Evolutionary conservation across 2,113 vertebrate genomes (phyloP).

Genomic region (Xyrauchen texanus): DNA sequence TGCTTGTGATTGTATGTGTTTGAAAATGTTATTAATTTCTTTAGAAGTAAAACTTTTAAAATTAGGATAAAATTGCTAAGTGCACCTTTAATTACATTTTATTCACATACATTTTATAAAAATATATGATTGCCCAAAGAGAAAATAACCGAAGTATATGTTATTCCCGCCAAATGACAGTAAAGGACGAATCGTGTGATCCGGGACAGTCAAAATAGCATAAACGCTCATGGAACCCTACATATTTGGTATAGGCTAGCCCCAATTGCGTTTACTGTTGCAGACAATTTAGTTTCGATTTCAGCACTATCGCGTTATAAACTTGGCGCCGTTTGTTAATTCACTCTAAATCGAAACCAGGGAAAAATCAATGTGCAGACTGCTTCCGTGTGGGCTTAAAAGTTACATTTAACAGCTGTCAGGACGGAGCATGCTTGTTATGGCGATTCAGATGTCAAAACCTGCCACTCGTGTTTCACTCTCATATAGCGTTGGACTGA

Average conservation of each 20-base stretch:
- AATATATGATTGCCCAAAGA: too few relatives aligned
- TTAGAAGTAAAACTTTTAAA: too few relatives aligned
- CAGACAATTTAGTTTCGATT: slow-evolving; percentile 13
- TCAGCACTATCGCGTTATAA: neutral
- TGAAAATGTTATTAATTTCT: too few relatives aligned
- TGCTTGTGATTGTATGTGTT: too few relatives aligned
- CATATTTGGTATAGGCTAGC: slow-evolving; percentile 6
- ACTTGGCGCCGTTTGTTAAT: neutral
- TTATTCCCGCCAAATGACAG: slow-evolving; percentile 30
- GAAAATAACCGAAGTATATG: too few relatives aligned
- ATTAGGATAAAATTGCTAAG: too few relatives aligned
- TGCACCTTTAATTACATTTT: too few relatives aligned
- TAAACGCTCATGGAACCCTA: slow-evolving; percentile 21
- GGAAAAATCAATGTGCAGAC: neutral
- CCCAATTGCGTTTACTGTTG: neutral
- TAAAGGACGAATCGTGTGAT: slow-evolving; percentile 13
- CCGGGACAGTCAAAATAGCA: slow-evolving; percentile 1
- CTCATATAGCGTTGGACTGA: slow-evolving; percentile 4
- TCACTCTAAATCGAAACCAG: neutral
- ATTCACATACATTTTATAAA: too few relatives aligned
- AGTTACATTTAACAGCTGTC: neutral
- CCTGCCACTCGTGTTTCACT: slow-evolving; percentile 50
- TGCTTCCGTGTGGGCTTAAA: neutral
- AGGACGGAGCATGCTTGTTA: slow-evolving; percentile 37
- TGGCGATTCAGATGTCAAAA: slow-evolving; percentile 65